A percentile compares a stretch with the other conserved stretches of the same genome.
Evolutionary conservation across 2,113 vertebrate species (phyloP).

Genomic region (Pterocles gutturalis): DNA sequence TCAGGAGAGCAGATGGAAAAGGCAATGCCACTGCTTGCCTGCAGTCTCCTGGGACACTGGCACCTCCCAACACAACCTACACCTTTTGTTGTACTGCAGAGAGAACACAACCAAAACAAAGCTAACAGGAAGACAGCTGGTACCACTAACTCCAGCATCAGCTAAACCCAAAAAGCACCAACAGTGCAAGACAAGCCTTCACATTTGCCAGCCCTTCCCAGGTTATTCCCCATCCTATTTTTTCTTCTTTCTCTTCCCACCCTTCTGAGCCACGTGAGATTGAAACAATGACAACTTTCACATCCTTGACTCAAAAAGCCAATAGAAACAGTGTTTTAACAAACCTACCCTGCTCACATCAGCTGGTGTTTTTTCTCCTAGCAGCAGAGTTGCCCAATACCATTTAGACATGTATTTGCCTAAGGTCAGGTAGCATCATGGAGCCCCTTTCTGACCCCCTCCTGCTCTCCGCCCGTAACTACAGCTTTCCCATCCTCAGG

Average conservation of each 20-base stretch:
- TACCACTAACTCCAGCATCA: not conserved
- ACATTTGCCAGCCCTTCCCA: not conserved
- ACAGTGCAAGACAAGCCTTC: not conserved
- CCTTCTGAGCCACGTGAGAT: not conserved
- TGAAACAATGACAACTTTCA: not conserved
- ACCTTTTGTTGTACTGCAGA: not conserved
- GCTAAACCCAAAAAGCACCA: not conserved
- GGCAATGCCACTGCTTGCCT: accelerated
- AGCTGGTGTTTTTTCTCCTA: not conserved
- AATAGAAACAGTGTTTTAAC: not conserved
- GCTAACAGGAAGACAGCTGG: not conserved
- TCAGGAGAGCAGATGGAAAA: not conserved
- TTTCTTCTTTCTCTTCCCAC: not conserved
- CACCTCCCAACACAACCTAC: not conserved
- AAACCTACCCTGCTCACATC: not conserved
- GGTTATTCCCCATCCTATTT: not conserved
- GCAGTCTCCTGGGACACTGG: not conserved
- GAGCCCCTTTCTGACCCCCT: not conserved
- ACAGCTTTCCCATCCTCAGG: not conserved
- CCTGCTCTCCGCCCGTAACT: accelerated
- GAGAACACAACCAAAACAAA: not conserved
- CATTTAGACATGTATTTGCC: not conserved
- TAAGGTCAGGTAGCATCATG: not conserved
- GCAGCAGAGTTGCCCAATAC: not conserved
- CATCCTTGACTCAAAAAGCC: not conserved